Conservation (phyloP, 2,113 vertebrate genomes). For the Rhodinocichla rosea region DNA sequence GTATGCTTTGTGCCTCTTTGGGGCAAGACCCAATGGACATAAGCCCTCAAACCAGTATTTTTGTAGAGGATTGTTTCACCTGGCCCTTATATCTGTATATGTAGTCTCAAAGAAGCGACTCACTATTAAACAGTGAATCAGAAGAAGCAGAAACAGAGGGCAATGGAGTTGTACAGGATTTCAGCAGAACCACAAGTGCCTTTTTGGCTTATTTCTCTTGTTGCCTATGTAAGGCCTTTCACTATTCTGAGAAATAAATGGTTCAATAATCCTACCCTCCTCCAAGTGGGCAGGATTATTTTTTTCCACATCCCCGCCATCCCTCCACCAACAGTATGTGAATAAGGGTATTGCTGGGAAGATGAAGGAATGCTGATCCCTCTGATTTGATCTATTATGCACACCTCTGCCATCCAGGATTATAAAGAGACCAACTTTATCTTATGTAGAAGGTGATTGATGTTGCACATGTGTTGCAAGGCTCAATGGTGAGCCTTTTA, state of each 20-base stretch:
- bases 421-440: not conserved
- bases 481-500: not conserved
- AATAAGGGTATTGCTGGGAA: not conserved
- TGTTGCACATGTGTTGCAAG: not conserved
- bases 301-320: accelerated
- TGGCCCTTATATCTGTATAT: not conserved
- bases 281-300: not conserved
- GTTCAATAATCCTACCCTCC: not conserved
- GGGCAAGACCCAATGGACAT: not conserved
- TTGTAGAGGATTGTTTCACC: not conserved
- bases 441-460: not conserved
- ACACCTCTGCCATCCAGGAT: not conserved
- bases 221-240: not conserved
- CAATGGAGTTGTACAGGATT: not conserved
- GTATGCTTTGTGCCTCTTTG: not conserved
- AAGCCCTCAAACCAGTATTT: not conserved
- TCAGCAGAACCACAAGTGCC: not conserved
- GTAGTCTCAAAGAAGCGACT: not conserved
- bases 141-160: not conserved
- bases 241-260: not conserved
- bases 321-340: not conserved
- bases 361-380: not conserved
- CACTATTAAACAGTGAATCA: not conserved
- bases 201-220: not conserved
- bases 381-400: not conserved